Evolutionary conservation across 2,888 invertebrate species (phyloP), one percentile per base, ranked within the genome.

Genomic region (Eristalis intricaria): DNA sequence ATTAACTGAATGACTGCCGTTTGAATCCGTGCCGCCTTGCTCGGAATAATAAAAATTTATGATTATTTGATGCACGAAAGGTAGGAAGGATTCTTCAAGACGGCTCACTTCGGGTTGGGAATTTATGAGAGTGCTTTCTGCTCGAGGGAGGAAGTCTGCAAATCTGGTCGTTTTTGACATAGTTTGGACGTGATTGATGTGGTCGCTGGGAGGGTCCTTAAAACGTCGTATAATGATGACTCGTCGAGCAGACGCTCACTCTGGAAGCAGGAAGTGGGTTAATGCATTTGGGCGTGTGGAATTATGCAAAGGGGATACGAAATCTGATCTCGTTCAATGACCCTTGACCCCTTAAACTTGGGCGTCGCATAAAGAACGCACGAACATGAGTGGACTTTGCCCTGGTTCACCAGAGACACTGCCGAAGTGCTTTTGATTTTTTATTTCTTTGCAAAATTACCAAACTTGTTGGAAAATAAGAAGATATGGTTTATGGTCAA

Each of bases 1-100:
- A 56, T 68, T 68, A 56, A 66, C 26, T 29, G 43, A 66, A 66
- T 43, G 66, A 43, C 66, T 66, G 66, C 50, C 66, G 50, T 66
- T 66, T 43, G 66, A 66, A 26, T n/a, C 66, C 40, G 66, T 29
- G 29, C 43, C 26, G n/a, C 40, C 40, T 50, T 29, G 26, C 15
- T n/a, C 32, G 56, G 43, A 43, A 66, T 50, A 43, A 43, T 50
- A 68, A 56, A 32, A 32, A 56, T 32, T 50, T 32, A 56, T 56
- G 32, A 22, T 23, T 58, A 32, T 56, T 26, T 35, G 56, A 50
- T 32, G 56, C 26, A n/a, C 19, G 32, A 32, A 69, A 69, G 69
- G 56, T 68, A 56, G n/a, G n/a, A 50, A 29, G 23, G 66, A 66
- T 29, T 43, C 10, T 40, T 66, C 43, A 23, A 43, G n/a, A 43